A percentile compares a stretch with the other conserved stretches of the same genome.
These are phyloP conservation scores for Leguminivora glycinivorella DNA, from an alignment of 1,140 invertebrate genomes.

Conservation along the genomic window DNA sequence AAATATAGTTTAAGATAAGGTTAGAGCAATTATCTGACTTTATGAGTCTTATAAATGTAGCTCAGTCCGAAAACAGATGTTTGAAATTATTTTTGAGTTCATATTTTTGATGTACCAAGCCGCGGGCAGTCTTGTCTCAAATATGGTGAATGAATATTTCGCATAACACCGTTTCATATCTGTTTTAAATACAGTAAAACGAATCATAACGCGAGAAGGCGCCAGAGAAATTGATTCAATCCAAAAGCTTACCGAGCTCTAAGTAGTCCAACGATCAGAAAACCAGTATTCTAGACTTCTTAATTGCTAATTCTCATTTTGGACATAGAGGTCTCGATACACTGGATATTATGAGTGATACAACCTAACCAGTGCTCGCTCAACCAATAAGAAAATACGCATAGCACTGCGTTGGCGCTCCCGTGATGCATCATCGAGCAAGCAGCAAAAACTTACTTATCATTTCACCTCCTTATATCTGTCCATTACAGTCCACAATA, in stretches of 20 bases:
- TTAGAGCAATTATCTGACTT: too few relatives aligned
- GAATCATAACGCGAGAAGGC: background rate
- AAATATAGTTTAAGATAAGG: too few relatives aligned
- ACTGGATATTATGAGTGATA: background rate
- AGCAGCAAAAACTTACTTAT: background rate
- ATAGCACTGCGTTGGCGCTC: background rate
- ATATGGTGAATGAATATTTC: too few relatives aligned
- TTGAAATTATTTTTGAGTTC: too few relatives aligned
- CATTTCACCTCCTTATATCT: background rate
- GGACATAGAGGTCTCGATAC: background rate
- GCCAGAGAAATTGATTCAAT: constrained; percentile 19
- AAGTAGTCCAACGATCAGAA: background rate
- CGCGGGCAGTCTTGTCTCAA: too few relatives aligned
- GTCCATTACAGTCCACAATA: background rate
- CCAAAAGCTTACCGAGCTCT: background rate
- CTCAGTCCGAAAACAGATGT: too few relatives aligned
- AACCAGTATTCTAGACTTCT: background rate
- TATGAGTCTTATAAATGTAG: too few relatives aligned
- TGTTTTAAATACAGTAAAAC: background rate
- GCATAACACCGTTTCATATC: background rate
- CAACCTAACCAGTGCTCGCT: background rate
- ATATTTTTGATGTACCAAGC: too few relatives aligned
- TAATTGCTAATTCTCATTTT: background rate
- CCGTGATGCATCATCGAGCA: constrained; percentile 17
- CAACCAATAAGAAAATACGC: background rate